Base-by-base conservation (phyloP, 1,140 invertebrate species). In the Tenebrio molitor region DNA sequence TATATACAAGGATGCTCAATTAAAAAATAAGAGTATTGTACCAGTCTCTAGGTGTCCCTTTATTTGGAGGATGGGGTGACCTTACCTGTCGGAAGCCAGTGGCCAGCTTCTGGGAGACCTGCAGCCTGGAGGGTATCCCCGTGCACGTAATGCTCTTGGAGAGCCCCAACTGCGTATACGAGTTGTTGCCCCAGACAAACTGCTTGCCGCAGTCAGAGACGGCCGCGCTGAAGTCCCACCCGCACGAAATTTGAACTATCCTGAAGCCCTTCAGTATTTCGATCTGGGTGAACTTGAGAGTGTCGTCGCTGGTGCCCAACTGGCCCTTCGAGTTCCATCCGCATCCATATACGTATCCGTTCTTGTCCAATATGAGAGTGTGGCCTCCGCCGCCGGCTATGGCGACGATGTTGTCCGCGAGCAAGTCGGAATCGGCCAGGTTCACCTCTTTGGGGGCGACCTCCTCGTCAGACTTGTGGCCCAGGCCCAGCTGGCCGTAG, bases 291-390 rank as follows among this genome's bases (percentile, higher is more conserved):
- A 85, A 89, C 66, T 75, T 88, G 78, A 82, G 78, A n/a, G 79
- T 87, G 73, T 82, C 87, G 83, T 78, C 80, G 4, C 85, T 83
- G 15, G 89, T 81, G 12, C 92, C 95, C 14, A 93, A 79, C 83
- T 97, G 95, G 1, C 91, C 91, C 81, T 89, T 91, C 76, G 89
- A 89, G 84, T 96, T 97, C 91, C 92, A 95, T 2, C 96, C 95
- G 86, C 94, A 97, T 33, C 90, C 87, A 80, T 91, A 95, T 6
- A 96, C 80, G 74, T 88, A 88, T 7, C 91, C 91, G 42, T 87
- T 84, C 39, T 84, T 82, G 75, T 90, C 88, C 15, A 94, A 80
- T 16, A 93, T 83, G 7, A 95, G 77, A 0, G 91, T 89, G 79
- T 95, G 93, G 0, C 91, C 92, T 23, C 91, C 93, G 63, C 93